Evolutionary conservation across 2,888 invertebrate species (phyloP), one percentile per base, ranked within the genome.

Genomic region (Cyclophora punctaria): DNA sequence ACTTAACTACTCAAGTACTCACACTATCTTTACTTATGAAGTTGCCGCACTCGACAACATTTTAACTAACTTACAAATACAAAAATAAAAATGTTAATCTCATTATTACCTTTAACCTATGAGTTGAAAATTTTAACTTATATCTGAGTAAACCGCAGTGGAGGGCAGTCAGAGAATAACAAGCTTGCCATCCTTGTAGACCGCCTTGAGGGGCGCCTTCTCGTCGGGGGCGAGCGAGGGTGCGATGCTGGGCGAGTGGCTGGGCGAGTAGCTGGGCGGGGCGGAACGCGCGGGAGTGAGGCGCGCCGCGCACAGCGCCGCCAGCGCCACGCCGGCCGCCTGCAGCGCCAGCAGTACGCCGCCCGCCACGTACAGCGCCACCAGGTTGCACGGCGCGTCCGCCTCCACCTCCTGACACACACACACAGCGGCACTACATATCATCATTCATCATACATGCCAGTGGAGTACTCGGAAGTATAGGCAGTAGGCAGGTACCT

Each of bases 351-450:
- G 64, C 59, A 64, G 49, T 52, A 45, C 55, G 37, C 37, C 37
- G 4, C 4, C 37, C 48, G 54, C 53, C 49, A 61, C 64, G 45
- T 53, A 72, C 47, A 45, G 61, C 42, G 63, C 68, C 58, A 56
- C 72, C 56, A 57, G 57, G 69, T 78, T 81, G 53, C 71, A 58
- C 33, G 78, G 79, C 47, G 64, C 58, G 58, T 81, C 80, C 48
- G 49, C 66, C 57, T 67, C 60, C 54, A 65, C 80, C 62, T 81
- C 80, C 80, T 80, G 64, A 41, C 40, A 20, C 6, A 20, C 2
- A 41, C 37, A 47, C 44, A 41, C 20, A 1, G 3, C 33, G 34
- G 5, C 34, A 7, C 3, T 7, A 5, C 37, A 37, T 2, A 37
- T 5, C 37, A 5, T 20, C 20, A 20, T 20, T 20, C 20, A 20